These are phyloP conservation scores for Harpagoxenus sublaevis DNA, from an alignment of 2,888 invertebrate species.

Conservation along the genomic window DNA sequence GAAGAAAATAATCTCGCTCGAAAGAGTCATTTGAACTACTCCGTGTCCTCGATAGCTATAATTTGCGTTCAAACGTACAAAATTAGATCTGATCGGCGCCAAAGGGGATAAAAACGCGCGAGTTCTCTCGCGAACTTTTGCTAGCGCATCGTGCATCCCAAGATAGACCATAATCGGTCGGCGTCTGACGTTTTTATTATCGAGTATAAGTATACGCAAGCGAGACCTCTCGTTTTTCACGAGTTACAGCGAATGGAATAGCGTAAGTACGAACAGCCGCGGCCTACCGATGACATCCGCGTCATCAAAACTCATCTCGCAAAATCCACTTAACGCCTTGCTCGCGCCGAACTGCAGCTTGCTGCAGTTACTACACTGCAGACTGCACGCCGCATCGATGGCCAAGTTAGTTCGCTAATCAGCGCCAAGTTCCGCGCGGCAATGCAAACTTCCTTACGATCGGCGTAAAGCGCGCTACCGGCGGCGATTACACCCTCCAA, in stretches of 20 bases:
- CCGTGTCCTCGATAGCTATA: background rate
- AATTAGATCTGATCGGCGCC: background rate
- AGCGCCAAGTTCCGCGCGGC: constrained; percentile 55
- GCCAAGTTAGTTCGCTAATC: constrained; percentile 55
- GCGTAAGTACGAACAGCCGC: background rate
- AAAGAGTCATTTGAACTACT: background rate
- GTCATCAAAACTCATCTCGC: constrained; percentile 30
- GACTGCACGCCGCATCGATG: constrained; percentile 17
- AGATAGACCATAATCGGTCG: background rate
- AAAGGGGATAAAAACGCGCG: background rate
- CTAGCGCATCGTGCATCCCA: background rate
- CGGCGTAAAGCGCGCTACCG: constrained; percentile 50
- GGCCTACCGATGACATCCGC: constrained; percentile 20
- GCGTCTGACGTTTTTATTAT: background rate
- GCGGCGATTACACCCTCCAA: constrained; percentile 60
- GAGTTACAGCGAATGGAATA: constrained; percentile 12
- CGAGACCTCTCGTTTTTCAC: background rate
- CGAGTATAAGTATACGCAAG: background rate
- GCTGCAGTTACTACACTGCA: constrained; percentile 7
- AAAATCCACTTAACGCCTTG: constrained; percentile 33
- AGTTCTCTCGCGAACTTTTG: background rate
- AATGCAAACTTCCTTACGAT: constrained; percentile 65
- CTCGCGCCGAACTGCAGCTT: background rate
- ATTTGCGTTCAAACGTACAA: background rate
- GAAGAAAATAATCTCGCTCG: background rate